Percentiles rank a stretch among this genome's conserved stretches.
These are phyloP conservation scores for Sphecodes monilicornis DNA, from an alignment of 2,888 invertebrate genomes.

Conservation along the genomic window DNA sequence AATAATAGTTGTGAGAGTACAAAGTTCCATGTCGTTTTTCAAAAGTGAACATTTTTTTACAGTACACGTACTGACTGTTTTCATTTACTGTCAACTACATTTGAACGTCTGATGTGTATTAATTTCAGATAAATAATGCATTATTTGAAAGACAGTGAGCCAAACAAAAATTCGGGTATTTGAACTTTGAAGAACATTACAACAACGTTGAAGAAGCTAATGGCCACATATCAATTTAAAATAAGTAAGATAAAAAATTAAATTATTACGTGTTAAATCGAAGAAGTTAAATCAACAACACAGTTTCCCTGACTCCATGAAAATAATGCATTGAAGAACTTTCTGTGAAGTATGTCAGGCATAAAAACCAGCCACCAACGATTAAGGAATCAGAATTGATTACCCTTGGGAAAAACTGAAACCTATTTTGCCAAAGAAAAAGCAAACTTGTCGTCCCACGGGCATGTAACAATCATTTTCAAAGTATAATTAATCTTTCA, in stretches of 20 bases:
- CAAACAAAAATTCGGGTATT: no score
- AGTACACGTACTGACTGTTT: no score
- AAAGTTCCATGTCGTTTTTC: no score
- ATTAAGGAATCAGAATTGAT: not conserved
- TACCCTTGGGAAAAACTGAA: not conserved
- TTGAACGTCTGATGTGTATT: no score
- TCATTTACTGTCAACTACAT: no score
- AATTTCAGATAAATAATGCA: no score
- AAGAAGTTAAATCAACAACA: not conserved
- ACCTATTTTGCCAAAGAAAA: not conserved
- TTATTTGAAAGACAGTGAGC: no score
- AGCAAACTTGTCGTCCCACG: not conserved
- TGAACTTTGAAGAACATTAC: no score
- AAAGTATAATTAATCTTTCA: slow-evolving; percentile 34
- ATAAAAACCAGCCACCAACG: not conserved
- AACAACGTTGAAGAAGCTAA: no score
- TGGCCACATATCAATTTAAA: not conserved
- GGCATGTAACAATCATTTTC: slow-evolving; percentile 28
- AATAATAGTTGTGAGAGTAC: no score
- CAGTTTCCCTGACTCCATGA: not conserved
- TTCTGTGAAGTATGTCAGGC: not conserved
- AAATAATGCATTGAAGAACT: not conserved
- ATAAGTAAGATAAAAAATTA: not conserved
- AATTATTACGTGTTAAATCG: not conserved
- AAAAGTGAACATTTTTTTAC: no score